These are phyloP conservation scores for Thymallus thymallus DNA, from an alignment of 2,113 vertebrate species.

Conservation along the genomic window DNA sequence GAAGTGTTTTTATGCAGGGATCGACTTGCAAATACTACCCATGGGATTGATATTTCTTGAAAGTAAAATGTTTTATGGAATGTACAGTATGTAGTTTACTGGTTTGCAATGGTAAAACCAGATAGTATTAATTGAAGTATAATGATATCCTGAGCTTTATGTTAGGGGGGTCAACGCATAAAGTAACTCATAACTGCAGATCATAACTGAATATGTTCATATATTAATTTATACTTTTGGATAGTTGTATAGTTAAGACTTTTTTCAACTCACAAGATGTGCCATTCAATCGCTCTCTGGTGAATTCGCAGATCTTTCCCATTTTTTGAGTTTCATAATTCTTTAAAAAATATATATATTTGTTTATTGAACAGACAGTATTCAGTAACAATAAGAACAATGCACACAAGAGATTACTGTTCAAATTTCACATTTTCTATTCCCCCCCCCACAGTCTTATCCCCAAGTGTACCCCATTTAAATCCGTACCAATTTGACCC, in stretches of 20 bases:
- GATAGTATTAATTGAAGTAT: constrained; percentile 72
- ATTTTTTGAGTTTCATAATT: not conserved
- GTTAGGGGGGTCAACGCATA: constrained; percentile 58
- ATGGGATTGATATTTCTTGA: constrained; percentile 69
- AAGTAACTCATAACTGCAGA: constrained; percentile 63
- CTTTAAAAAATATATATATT: too few species aligned
- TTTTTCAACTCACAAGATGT: not conserved
- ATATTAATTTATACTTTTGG: constrained; percentile 67
- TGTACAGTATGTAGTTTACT: constrained; percentile 29
- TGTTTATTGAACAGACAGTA: too few species aligned
- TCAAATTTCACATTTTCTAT: too few species aligned
- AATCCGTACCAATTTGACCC: too few species aligned
- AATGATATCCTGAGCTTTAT: constrained; percentile 62
- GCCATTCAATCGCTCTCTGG: not conserved
- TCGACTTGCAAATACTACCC: constrained; percentile 70
- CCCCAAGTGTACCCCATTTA: too few species aligned
- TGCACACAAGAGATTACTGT: too few species aligned
- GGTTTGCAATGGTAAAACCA: constrained; percentile 68
- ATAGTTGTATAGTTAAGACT: constrained; percentile 43
- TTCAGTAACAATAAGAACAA: too few species aligned
- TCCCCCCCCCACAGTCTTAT: too few species aligned
- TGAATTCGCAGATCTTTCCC: not conserved
- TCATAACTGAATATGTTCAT: constrained; percentile 66
- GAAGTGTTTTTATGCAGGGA: constrained; percentile 65
- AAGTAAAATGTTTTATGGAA: constrained; percentile 58